These are phyloP conservation scores for Catharus bicknelli DNA, from an alignment of 2,113 vertebrate species.

Conservation along the genomic window DNA sequence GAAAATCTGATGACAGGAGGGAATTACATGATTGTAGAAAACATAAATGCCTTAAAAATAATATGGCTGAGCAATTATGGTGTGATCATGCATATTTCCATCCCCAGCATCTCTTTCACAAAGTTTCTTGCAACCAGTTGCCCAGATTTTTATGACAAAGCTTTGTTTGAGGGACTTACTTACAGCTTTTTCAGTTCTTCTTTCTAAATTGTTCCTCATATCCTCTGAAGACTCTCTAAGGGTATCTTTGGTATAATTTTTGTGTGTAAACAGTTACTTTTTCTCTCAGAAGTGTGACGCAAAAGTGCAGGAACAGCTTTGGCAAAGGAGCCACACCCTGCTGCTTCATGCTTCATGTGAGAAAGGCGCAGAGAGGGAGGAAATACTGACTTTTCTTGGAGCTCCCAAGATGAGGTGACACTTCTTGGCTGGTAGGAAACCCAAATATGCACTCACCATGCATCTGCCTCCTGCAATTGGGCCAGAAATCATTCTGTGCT, in stretches of 20 bases:
- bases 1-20: neutral
- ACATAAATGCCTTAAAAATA: conserved; percentile 12
- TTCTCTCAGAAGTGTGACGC: neutral
- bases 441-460: fast-evolving
- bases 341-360: fast-evolving
- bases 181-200: neutral
- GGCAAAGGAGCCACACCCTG: neutral
- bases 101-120: neutral
- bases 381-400: neutral
- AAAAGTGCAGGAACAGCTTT: neutral
- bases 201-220: neutral
- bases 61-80: neutral
- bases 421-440: neutral
- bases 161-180: neutral
- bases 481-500: neutral
- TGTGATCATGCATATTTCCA: neutral
- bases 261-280: neutral
- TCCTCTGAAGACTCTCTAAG: neutral
- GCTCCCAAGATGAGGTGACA: neutral
- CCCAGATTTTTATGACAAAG: neutral
- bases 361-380: no score
- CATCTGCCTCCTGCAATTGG: neutral
- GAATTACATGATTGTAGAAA: neutral
- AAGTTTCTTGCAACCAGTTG: neutral
- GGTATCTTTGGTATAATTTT: neutral